Percentiles rank a stretch among this genome's conserved stretches.
phyloP scores from a whole-genome alignment of 2,888 invertebrate genomes.

The Lepidocyrtinus sp. region DNA sequence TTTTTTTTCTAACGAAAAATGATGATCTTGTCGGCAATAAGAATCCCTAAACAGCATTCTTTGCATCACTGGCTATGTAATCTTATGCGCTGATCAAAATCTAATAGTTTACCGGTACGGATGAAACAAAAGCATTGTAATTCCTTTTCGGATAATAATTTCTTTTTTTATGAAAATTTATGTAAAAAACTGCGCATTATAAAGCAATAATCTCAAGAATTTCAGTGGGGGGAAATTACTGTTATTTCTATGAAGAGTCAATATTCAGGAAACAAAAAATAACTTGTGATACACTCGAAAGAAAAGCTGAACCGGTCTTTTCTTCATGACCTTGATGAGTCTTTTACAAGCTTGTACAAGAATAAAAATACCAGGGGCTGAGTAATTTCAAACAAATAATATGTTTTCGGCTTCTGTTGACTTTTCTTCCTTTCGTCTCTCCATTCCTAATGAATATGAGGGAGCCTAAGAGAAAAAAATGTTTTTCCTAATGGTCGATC shows the following conservation, averaged over 20 bases:
- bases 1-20: no score
- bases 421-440: background rate
- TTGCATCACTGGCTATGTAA: no score
- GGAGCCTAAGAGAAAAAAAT: no score
- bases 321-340: background rate
- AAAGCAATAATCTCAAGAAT: conserved; percentile 29
- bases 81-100: no score
- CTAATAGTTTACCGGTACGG: no score
- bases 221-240: conserved; percentile 30
- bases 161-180: no score
- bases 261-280: background rate
- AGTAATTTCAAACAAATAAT: no score
- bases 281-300: conserved; percentile 5
- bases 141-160: no score
- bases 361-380: conserved; percentile 16
- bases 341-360: conserved; percentile 7
- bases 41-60: no score
- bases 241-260: conserved; percentile 16
- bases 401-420: background rate
- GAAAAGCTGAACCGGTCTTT: conserved; percentile 31
- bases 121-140: no score
- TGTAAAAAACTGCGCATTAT: conserved; percentile 20
- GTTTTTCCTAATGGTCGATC: no score
- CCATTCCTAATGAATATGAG: conserved; percentile 20
- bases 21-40: no score